Base-by-base conservation (phyloP, 2,888 invertebrate species). In the Alcis repandata region DNA sequence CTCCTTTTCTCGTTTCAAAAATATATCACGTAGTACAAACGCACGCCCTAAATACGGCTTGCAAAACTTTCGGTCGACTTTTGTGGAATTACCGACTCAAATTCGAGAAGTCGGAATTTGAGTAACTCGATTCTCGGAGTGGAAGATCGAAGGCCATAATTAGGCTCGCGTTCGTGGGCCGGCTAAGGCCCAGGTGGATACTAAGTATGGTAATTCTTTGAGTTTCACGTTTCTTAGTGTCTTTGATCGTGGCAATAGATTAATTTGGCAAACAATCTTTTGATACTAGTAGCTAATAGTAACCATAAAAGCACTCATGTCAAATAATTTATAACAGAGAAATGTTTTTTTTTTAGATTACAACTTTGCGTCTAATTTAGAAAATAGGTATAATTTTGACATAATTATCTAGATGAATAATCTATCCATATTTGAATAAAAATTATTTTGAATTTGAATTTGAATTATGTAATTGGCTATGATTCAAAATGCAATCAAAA, bases 141-240 rank as follows among this genome's bases (percentile, higher is more conserved):
- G 64, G 59, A 65, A 69, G 68, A 69, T 73, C 70, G 69, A 69
- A 70, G 56, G 13, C 46, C 52, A 63, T 71, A 74, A 74, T 74
- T 74, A 74, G 72, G 67, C 66, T 40, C 58, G 52, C 52, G 58
- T 45, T 53, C 33, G 63, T 22, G 32, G 11, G 49, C 32, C 11
- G 32, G 41, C 32, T 19, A 10, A 13, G 45, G 38, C 10, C 32
- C 62, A 57, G 56, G 36, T 62, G 36, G 46, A 10, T 38, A 32
- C 51, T 19, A n/a, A n/a, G n/a, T n/a, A 33, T 11, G 8, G 22
- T 22, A 13, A 22, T 46, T 46, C 46, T 46, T 46, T 15, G 49
- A 58, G 36, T 38, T 38, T 52, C 52, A 9, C 20, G 6, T 38
- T 49, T 32, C 32, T 17, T 1, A 20, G 11, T n/a, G 8, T 15